Evolutionary conservation across 2,113 vertebrate genomes (phyloP).

Genomic region (Sinosuthora webbiana): DNA sequence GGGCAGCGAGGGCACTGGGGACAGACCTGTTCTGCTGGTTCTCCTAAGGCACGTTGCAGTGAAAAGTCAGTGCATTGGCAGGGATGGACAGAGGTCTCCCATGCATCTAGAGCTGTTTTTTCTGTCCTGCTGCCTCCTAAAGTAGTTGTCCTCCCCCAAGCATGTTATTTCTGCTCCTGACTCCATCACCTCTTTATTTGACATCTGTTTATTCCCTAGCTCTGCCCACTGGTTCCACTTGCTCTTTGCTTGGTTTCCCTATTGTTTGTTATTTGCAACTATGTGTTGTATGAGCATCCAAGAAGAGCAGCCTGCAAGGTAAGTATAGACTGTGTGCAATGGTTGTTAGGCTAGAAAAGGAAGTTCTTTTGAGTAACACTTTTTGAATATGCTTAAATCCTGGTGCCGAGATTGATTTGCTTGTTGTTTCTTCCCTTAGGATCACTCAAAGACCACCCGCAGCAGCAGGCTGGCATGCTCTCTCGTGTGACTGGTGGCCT

Average conservation of each 20-base stretch:
- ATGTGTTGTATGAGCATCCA: background rate
- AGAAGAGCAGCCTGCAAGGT: background rate
- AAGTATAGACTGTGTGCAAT: background rate
- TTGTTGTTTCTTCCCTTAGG: conserved; percentile 69
- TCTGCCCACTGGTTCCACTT: background rate
- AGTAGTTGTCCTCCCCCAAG: background rate
- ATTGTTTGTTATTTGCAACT: background rate
- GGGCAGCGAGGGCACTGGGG: background rate
- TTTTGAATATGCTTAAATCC: background rate
- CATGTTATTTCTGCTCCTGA: background rate
- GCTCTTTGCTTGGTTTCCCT: background rate
- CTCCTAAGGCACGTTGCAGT: background rate
- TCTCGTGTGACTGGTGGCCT: conserved; percentile 90
- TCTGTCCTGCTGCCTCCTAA: background rate
- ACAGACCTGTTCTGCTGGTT: background rate
- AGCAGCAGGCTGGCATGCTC: conserved; percentile 88
- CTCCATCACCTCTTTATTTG: background rate
- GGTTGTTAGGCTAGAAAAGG: background rate
- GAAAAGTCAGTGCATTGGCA: background rate
- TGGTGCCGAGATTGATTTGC: background rate
- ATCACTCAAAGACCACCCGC: conserved; percentile 84
- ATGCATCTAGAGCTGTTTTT: background rate
- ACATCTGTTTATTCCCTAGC: background rate
- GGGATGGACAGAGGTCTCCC: background rate
- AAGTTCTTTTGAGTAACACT: background rate